Evolutionary conservation across 2,113 vertebrate genomes (phyloP), one percentile per base, ranked within the genome.

Genomic region (Peromyscus californicus): DNA sequence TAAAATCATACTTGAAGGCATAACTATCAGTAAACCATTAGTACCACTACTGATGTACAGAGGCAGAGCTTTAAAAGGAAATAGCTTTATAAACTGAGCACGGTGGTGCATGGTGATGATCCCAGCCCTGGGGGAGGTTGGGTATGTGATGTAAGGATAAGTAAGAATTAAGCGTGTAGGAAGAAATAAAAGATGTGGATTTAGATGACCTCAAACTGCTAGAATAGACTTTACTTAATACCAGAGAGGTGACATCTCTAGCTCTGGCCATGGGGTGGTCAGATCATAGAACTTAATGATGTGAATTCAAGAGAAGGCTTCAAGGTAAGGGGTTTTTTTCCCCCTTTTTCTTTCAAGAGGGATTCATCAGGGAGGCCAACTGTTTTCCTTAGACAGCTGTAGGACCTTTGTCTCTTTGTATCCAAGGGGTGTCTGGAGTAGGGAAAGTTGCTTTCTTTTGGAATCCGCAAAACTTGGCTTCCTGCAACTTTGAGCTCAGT

Each of bases 11-110:
- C 78, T 85, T 83, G 7, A 74, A 92, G 92, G 80, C 0, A 90
- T 51, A 39, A 54, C 12, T 54, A 54, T 26, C 69, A 31, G 54
- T 19, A 63, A n/a, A 57, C 13, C 5, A 80, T 51, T 51, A 70
- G 83, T 75, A 59, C 45, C 89, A 0, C 19, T 80, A 87, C 54
- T 91, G 1, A 29, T 84, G 80, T 95, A 84, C 26, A 69, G 29
- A 54, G 45, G 15, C 39, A 93, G 42, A 80, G 0, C 39, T 93
- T 75, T 93, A 84, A 92, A 95, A 82, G 6, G 74, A 54, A 91
- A 69, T 24, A 78, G 33, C 21, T 3, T 83, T 4, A 15, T 57
- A 54, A 39, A 0, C 1, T 31, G 22, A 59, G 15, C 4, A 31
- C 31, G 51, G 48, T 39, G 13, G 7, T 39, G 29, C 7, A 3